These are phyloP conservation scores for Pomacea maculata DNA, from an alignment of 1,140 invertebrate genomes.

Conservation along the genomic window DNA sequence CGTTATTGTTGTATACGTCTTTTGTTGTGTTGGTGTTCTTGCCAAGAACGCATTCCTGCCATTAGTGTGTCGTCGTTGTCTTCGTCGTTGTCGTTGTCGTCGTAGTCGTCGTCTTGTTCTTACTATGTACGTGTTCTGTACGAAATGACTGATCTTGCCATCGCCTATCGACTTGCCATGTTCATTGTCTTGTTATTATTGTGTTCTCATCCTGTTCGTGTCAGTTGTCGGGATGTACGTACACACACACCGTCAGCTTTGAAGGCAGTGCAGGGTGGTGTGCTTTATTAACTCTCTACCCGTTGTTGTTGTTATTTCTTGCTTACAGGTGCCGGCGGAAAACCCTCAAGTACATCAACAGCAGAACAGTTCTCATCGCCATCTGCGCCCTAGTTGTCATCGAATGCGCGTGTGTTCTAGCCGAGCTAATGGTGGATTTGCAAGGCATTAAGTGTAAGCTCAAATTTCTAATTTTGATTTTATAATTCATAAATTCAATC, in stretches of 20 bases:
- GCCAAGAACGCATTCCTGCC: no score
- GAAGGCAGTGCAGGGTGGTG: background rate
- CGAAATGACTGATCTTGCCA: no score
- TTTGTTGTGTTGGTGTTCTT: no score
- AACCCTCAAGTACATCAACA: slow-evolving; percentile 41
- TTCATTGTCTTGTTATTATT: background rate
- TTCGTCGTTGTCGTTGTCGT: no score
- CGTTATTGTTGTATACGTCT: no score
- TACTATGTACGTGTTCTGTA: no score
- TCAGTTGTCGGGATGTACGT: background rate
- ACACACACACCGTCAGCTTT: background rate
- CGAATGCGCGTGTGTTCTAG: slow-evolving; percentile 49
- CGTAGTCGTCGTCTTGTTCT: no score
- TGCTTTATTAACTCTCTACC: background rate
- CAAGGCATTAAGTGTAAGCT: slow-evolving; percentile 47
- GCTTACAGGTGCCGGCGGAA: slow-evolving; percentile 38
- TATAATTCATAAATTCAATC: no score
- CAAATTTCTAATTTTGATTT: no score
- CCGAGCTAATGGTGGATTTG: slow-evolving; percentile 51
- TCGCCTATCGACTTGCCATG: no score
- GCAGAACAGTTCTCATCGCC: slow-evolving; percentile 39
- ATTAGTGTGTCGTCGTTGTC: no score
- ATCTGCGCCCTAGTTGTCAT: slow-evolving; percentile 42
- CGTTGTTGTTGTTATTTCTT: background rate
- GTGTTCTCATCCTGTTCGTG: background rate